A percentile compares a stretch with the other conserved stretches of the same genome.
phyloP scores from a whole-genome alignment of 2,113 vertebrate genomes.

The Nothoprocta perdicaria region DNA sequence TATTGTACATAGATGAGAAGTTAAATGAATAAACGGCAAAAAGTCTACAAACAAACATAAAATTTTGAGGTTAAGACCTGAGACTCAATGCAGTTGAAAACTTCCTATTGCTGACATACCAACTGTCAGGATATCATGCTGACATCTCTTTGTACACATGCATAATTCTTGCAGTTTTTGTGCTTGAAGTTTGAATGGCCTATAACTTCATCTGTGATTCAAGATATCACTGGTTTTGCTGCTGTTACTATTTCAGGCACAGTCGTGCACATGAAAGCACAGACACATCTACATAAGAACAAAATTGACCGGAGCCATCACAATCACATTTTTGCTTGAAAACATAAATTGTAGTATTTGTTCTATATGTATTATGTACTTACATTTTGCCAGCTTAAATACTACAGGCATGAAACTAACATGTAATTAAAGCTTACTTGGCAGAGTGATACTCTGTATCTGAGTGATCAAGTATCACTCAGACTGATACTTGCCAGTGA shows the following conservation, averaged over 20 bases:
- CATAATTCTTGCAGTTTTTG: background rate
- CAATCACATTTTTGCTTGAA: background rate
- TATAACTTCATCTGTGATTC: background rate
- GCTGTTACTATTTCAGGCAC: background rate
- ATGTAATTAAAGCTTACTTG: conserved; percentile 45
- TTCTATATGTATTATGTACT: background rate
- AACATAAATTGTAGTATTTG: background rate
- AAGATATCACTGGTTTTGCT: background rate
- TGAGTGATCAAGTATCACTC: no score
- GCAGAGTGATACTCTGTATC: background rate
- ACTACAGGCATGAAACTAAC: background rate
- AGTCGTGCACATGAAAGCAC: background rate
- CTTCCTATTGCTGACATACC: background rate
- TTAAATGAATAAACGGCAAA: background rate
- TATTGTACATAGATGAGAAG: background rate
- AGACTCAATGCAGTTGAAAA: background rate
- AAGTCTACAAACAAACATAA: background rate
- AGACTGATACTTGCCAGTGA: background rate
- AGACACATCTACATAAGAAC: fast-evolving
- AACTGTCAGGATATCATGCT: background rate
- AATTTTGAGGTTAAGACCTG: background rate
- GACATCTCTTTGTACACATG: background rate
- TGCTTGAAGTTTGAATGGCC: background rate
- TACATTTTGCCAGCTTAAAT: conserved; percentile 24
- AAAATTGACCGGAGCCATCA: background rate